phyloP scores from a whole-genome alignment of 1,140 invertebrate species.

The Philaenus spumarius region DNA sequence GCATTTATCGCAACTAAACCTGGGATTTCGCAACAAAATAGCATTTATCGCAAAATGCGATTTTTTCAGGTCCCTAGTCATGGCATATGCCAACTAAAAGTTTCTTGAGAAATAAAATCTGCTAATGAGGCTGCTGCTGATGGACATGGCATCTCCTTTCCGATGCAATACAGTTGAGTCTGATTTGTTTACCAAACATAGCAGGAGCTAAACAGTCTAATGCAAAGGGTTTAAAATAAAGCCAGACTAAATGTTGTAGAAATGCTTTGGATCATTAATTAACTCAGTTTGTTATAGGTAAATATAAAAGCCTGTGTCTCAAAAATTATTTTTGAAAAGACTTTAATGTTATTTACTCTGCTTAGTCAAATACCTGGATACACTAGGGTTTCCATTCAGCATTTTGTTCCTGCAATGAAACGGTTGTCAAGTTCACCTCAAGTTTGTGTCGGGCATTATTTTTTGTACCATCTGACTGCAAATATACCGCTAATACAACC shows the following conservation, averaged over 20 bases:
- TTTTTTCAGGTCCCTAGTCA: too few species aligned
- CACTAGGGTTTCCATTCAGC: conserved; percentile 33
- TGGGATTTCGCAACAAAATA: too few species aligned
- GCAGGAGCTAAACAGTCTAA: background rate
- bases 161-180: conserved; percentile 4
- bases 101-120: too few species aligned
- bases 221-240: conserved; percentile 11
- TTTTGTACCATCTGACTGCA: conserved; percentile 36
- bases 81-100: too few species aligned
- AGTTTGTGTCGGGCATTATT: conserved; percentile 22
- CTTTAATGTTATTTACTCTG: conserved; percentile 22
- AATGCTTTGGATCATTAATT: conserved; percentile 25
- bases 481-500: conserved; percentile 40
- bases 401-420: conserved; percentile 37
- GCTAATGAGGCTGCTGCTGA: too few species aligned
- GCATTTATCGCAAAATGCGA: too few species aligned
- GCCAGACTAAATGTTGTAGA: conserved; percentile 11
- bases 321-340: conserved; percentile 40
- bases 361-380: conserved; percentile 15
- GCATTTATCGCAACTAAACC: too few species aligned
- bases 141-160: too few species aligned
- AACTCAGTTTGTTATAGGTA: conserved; percentile 40
- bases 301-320: conserved; percentile 40
- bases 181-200: conserved; percentile 3
- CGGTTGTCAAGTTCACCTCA: conserved; percentile 23